These are phyloP conservation scores for Scomber scombrus DNA, from an alignment of 2,113 vertebrate species.

Conservation along the genomic window DNA sequence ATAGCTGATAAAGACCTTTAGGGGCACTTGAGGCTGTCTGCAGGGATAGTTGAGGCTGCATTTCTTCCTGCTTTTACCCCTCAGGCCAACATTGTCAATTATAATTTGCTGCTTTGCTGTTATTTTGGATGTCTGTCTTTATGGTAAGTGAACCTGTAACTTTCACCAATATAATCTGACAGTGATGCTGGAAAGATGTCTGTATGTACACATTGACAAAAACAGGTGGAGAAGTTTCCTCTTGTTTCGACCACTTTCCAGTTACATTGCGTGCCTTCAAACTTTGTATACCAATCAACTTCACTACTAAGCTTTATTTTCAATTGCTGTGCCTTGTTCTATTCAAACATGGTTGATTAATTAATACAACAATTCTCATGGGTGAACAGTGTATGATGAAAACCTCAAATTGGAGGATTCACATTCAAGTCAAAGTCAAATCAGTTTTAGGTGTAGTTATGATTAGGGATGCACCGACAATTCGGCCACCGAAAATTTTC, in stretches of 20 bases:
- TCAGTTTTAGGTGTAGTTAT: background rate
- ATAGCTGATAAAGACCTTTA: constrained; percentile 43
- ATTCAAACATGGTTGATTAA: too few relatives aligned
- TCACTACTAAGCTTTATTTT: background rate
- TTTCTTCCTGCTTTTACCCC: constrained; percentile 22
- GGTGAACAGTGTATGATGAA: too few relatives aligned
- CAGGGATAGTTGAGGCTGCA: background rate
- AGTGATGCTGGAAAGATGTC: background rate
- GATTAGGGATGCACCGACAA: too few relatives aligned
- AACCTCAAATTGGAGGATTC: too few relatives aligned
- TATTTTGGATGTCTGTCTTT: background rate
- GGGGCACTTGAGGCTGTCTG: constrained; percentile 28
- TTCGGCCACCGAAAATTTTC: too few relatives aligned
- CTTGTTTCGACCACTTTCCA: background rate
- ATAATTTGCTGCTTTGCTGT: constrained; percentile 22
- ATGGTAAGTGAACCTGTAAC: background rate
- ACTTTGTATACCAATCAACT: background rate
- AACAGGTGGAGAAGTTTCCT: too few relatives aligned
- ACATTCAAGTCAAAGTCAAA: background rate
- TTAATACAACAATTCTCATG: too few relatives aligned
- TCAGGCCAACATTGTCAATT: constrained; percentile 32
- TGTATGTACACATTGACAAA: too few relatives aligned
- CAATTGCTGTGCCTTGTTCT: background rate
- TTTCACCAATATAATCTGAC: background rate
- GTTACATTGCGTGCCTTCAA: too few relatives aligned